These are phyloP conservation scores for Mantis religiosa DNA, from an alignment of 2,888 invertebrate genomes.

Conservation along the genomic window DNA sequence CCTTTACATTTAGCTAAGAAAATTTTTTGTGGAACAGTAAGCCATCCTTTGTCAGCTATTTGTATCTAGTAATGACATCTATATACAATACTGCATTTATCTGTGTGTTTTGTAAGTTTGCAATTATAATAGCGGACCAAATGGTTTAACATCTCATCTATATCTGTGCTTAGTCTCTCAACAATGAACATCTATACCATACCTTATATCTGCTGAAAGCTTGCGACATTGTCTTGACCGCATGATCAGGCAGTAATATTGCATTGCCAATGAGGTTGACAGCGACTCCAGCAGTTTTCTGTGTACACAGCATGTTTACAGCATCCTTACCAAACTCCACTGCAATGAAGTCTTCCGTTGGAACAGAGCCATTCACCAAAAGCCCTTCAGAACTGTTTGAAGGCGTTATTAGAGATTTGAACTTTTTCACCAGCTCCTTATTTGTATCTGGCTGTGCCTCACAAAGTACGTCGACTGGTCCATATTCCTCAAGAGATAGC, in stretches of 20 bases:
- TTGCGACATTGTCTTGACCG: neutral
- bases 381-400: neutral
- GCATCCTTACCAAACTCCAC: neutral
- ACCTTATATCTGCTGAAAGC: neutral
- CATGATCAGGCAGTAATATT: neutral
- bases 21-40: too few relatives aligned
- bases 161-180: too few relatives aligned
- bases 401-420: neutral
- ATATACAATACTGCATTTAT: too few relatives aligned
- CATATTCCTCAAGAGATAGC: neutral
- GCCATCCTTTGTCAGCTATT: too few relatives aligned
- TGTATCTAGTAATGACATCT: too few relatives aligned
- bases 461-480: neutral
- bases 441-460: neutral
- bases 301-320: neutral
- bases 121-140: too few relatives aligned
- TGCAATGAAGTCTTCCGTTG: neutral
- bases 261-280: neutral
- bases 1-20: too few relatives aligned
- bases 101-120: too few relatives aligned
- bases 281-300: neutral
- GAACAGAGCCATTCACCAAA: neutral
- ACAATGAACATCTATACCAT: too few relatives aligned
- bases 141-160: too few relatives aligned
- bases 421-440: neutral